A percentile compares a stretch with the other conserved stretches of the same genome.
Conservation (phyloP, 2,888 invertebrate genomes). For the Scaptomyza parva region DNA sequence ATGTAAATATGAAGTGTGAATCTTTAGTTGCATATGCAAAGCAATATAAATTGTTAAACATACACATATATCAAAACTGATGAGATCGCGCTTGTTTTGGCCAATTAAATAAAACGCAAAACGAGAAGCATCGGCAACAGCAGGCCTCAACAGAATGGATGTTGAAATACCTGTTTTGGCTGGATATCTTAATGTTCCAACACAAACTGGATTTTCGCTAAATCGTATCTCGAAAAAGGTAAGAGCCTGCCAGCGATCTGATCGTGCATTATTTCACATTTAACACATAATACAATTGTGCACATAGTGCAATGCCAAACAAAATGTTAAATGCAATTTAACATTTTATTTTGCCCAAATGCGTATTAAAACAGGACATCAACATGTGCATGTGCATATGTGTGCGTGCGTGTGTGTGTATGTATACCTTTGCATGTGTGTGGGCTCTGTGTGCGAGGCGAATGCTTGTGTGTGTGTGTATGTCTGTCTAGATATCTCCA, state of each 20-base stretch:
- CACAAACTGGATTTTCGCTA: slow-evolving; percentile 89
- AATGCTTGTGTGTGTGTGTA: slow-evolving; percentile 13
- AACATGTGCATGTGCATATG: slow-evolving; percentile 11
- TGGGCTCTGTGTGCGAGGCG: slow-evolving; percentile 5
- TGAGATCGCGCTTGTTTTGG: slow-evolving; percentile 36
- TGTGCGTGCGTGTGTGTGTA: slow-evolving; percentile 7
- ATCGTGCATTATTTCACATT: slow-evolving; percentile 17
- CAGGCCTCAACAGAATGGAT: slow-evolving; percentile 87
- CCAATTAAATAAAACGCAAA: slow-evolving; percentile 38
- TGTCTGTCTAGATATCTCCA: slow-evolving; percentile 53
- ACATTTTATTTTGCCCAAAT: slow-evolving; percentile 29
- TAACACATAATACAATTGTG: slow-evolving; percentile 4
- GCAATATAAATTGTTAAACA: slow-evolving; percentile 22
- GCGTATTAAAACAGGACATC: slow-evolving; percentile 57
- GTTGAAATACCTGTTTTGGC: slow-evolving; percentile 90
- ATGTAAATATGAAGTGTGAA: slow-evolving; percentile 70
- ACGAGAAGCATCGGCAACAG: slow-evolving; percentile 53
- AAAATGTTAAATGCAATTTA: slow-evolving; percentile 7
- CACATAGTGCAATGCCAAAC: slow-evolving; percentile 17
- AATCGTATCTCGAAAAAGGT: slow-evolving; percentile 92
- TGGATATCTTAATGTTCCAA: slow-evolving; percentile 92
- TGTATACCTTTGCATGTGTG: slow-evolving; percentile 15
- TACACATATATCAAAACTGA: slow-evolving; percentile 45
- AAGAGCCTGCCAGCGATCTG: slow-evolving; percentile 63
- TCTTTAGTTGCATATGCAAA: slow-evolving; percentile 41